A percentile compares a stretch with the other conserved stretches of the same genome.
phyloP scores from a whole-genome alignment of 2,888 invertebrate species.

The Lamproptera curius region DNA sequence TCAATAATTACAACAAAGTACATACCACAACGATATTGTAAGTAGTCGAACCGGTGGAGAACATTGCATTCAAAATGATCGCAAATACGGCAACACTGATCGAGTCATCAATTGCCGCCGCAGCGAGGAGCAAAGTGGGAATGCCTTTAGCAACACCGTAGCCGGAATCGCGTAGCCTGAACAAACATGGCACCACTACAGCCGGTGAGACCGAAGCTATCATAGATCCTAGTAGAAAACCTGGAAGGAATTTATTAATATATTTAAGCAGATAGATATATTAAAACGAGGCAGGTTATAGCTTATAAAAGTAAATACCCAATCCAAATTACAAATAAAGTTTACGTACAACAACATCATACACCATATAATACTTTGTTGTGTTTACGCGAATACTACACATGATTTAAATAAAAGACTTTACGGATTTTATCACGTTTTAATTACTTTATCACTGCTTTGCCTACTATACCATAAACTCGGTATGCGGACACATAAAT shows the following conservation, averaged over 20 bases:
- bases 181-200: constrained; percentile 91
- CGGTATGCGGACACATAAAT: too few relatives aligned
- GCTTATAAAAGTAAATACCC: too few relatives aligned
- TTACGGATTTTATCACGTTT: too few relatives aligned
- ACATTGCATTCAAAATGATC: constrained; percentile 88
- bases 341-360: too few relatives aligned
- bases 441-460: too few relatives aligned
- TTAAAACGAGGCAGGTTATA: too few relatives aligned
- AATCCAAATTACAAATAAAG: too few relatives aligned
- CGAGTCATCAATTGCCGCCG: constrained; percentile 93
- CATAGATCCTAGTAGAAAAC: constrained; percentile 85
- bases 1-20: neutral
- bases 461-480: too few relatives aligned
- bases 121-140: constrained; percentile 91
- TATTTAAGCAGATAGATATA: too few relatives aligned
- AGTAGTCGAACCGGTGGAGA: constrained; percentile 81
- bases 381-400: too few relatives aligned
- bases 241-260: constrained; percentile 39
- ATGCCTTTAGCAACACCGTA: constrained; percentile 92
- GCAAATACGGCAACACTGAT: constrained; percentile 93
- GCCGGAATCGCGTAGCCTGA: constrained; percentile 83
- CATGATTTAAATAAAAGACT: too few relatives aligned
- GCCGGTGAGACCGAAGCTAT: constrained; percentile 94
- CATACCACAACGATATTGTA: constrained; percentile 80
- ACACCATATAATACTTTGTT: too few relatives aligned